Base-by-base conservation (phyloP, 92 coral and sea anemone species). In the Palythoa heliodiscus region DNA sequence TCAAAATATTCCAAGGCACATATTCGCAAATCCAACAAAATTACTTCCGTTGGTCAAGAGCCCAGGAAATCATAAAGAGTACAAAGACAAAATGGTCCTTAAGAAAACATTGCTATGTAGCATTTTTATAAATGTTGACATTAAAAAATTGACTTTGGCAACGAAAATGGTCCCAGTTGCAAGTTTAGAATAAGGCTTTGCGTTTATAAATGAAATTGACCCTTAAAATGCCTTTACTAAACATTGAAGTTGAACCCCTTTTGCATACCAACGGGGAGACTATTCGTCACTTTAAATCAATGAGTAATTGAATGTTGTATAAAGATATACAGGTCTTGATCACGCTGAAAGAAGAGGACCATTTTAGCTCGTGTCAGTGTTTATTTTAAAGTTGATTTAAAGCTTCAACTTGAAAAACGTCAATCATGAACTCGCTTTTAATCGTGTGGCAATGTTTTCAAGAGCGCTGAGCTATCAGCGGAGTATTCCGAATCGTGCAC, bases 321-420 rank as follows among this genome's bases (percentile, higher is more conserved):
- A 23, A 14, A 58, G 67, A 54, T 53, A 76, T 22, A 54, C 47
- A 55, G 11, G 67, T 80, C 63, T 80, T 29, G 61, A 2, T 14
- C 52, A 48, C 66, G 84, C 84, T 80, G 84, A 80, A 64, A 80
- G 84, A 48, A 50, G 84, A 24, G 14, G 52, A 40, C 61, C 84
- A 80, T 80, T 80, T 55, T 47, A 80, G 75, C 84, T 80, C 84
- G 84, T 80, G 84, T 29, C 73, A 64, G 74, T 80, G 84, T 80
- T 80, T 80, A 80, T 67, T 40, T 67, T 63, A 64, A 70, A 80
- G 72, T 80, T 80, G 47, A 63, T 80, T 80, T 64, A 80, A 80
- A 24, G 84, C 19, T 67, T 80, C 40, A 80, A 80, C 84, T 80
- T 80, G 70, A 50, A 69, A 48, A 67, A 47, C 48, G 84, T 80